These are phyloP conservation scores for Autographa gamma DNA, from an alignment of 2,888 invertebrate species.

Conservation along the genomic window DNA sequence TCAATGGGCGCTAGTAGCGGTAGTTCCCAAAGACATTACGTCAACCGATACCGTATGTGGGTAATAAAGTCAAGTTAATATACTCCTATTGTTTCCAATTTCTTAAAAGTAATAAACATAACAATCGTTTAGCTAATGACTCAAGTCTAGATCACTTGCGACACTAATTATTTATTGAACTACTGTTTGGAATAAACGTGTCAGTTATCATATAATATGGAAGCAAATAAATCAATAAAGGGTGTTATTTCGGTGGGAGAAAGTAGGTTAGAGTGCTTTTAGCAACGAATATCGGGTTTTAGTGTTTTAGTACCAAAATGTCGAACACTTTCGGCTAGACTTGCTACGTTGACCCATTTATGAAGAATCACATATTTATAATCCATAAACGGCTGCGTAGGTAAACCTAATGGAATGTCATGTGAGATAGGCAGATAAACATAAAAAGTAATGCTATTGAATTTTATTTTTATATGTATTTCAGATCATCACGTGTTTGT, in stretches of 20 bases:
- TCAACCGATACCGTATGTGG: neutral
- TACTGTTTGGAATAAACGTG: neutral
- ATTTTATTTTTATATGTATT: neutral
- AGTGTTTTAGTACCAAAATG: constrained; percentile 9
- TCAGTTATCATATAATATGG: neutral
- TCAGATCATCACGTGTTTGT: neutral
- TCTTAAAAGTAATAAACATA: neutral
- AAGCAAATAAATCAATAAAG: neutral
- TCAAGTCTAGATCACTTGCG: neutral
- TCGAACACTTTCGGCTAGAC: constrained; percentile 7
- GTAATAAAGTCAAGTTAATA: neutral
- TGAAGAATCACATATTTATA: neutral
- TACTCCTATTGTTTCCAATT: neutral
- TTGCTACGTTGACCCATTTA: constrained; percentile 19
- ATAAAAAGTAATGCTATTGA: neutral
- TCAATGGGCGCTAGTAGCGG: neutral
- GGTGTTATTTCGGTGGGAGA: neutral
- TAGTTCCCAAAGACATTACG: neutral
- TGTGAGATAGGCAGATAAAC: neutral
- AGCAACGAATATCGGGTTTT: constrained; percentile 1
- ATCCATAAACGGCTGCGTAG: neutral
- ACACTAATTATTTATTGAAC: neutral
- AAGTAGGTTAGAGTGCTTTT: neutral
- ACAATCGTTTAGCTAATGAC: neutral
- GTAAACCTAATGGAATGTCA: neutral